These are phyloP conservation scores for Alca torda DNA, from an alignment of 2,797 vertebrate genomes.

Conservation along the genomic window DNA sequence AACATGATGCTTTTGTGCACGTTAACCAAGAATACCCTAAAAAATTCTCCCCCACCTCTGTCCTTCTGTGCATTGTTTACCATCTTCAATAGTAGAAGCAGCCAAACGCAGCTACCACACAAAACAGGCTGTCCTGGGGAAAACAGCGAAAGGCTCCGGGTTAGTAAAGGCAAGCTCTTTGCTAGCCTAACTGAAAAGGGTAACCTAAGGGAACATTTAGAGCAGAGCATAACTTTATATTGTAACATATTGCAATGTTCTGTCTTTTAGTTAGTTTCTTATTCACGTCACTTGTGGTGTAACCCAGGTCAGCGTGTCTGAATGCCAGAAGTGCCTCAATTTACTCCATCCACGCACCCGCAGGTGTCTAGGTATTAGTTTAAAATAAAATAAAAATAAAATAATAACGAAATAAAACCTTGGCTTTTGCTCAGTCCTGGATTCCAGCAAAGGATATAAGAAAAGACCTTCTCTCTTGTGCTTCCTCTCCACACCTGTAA, in stretches of 20 bases:
- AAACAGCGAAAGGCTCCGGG: background rate
- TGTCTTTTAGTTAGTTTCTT: background rate
- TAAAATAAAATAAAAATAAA: background rate
- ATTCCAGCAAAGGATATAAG: background rate
- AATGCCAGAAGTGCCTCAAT: background rate
- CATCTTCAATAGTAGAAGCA: constrained; percentile 89
- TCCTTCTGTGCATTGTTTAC: constrained; percentile 5
- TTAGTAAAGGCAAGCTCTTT: constrained; percentile 8
- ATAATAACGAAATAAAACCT: background rate
- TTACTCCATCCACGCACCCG: background rate
- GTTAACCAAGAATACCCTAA: background rate
- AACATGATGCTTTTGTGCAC: background rate
- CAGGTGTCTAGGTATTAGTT: background rate
- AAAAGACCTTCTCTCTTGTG: background rate
- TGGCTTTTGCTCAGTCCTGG: background rate
- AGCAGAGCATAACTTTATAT: background rate
- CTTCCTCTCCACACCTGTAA: background rate
- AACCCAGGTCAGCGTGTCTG: background rate
- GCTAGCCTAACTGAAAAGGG: background rate
- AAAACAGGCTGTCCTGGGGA: constrained; percentile 91
- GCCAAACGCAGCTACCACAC: constrained; percentile 89
- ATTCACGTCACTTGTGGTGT: background rate
- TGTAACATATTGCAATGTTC: background rate
- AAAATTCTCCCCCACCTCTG: background rate
- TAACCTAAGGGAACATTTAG: background rate